These are phyloP conservation scores for Carollia perspicillata DNA, from an alignment of 2,113 vertebrate genomes.

Conservation along the genomic window DNA sequence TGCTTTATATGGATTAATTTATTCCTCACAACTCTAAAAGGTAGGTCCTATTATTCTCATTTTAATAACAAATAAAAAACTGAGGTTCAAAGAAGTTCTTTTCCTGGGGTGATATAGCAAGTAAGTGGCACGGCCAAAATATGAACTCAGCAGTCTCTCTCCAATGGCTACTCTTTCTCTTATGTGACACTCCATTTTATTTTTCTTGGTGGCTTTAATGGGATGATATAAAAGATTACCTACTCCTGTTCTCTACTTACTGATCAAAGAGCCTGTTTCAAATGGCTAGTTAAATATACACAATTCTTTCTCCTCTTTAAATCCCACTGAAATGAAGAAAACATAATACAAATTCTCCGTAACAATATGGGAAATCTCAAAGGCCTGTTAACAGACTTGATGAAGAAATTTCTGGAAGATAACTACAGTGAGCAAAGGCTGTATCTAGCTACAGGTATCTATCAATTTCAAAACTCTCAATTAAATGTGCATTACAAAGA, in stretches of 20 bases:
- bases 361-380: background rate
- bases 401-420: slow-evolving; percentile 13
- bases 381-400: slow-evolving; percentile 12
- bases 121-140: background rate
- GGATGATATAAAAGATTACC: background rate
- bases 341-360: background rate
- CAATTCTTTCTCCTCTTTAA: slow-evolving; percentile 6
- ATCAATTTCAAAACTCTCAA: background rate
- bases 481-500: background rate
- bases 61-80: background rate
- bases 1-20: background rate
- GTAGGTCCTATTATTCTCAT: background rate
- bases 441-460: background rate
- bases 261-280: slow-evolving; percentile 22
- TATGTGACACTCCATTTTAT: background rate
- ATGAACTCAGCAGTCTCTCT: background rate
- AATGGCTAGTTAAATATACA: background rate
- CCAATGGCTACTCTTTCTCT: background rate
- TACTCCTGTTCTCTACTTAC: background rate
- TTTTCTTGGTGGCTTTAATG: slow-evolving; percentile 21
- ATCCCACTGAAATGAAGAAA: slow-evolving; percentile 18
- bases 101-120: background rate
- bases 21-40: background rate
- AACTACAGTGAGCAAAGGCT: background rate
- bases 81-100: background rate